Conservation (phyloP, 2,113 vertebrate genomes). For the Reinhardtius hippoglossoides region DNA sequence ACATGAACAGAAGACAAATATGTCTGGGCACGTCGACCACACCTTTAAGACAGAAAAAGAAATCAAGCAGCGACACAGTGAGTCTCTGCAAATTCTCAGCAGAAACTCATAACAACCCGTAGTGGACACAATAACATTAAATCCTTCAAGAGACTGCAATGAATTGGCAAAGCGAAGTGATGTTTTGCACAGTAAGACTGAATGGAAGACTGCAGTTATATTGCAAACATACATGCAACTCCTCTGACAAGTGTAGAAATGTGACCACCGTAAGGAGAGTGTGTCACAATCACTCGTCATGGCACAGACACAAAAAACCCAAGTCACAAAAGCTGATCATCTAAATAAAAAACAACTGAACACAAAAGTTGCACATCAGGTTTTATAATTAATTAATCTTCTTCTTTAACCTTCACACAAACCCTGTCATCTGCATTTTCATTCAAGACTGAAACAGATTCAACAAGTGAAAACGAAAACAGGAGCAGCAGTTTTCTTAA, state of each 20-base stretch:
- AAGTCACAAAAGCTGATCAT: slow-evolving; percentile 10
- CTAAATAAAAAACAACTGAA: not conserved
- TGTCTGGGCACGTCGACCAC: slow-evolving; percentile 17
- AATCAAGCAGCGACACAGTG: not conserved
- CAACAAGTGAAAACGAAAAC: slow-evolving; percentile 1
- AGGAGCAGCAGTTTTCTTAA: not conserved
- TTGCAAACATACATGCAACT: slow-evolving; percentile 38
- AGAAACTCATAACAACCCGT: slow-evolving; percentile 29
- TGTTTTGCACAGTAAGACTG: not conserved
- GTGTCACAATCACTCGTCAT: slow-evolving; percentile 17
- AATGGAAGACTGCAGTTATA: slow-evolving; percentile 5
- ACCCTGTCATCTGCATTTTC: not conserved
- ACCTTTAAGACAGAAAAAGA: slow-evolving; percentile 24
- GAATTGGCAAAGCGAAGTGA: slow-evolving; percentile 4
- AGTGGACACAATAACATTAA: slow-evolving; percentile 11
- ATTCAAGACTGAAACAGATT: not conserved
- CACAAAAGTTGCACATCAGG: slow-evolving; percentile 1
- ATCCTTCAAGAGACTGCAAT: slow-evolving; percentile 1
- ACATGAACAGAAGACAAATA: not conserved
- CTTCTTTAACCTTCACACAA: not conserved
- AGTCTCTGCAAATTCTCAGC: slow-evolving; percentile 8
- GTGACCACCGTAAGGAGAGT: slow-evolving; percentile 33
- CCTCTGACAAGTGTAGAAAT: slow-evolving; percentile 36
- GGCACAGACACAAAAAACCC: not conserved
- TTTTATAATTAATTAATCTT: not conserved